Base-by-base conservation (phyloP, 1,140 invertebrate genomes). In the Linepithema humile region DNA sequence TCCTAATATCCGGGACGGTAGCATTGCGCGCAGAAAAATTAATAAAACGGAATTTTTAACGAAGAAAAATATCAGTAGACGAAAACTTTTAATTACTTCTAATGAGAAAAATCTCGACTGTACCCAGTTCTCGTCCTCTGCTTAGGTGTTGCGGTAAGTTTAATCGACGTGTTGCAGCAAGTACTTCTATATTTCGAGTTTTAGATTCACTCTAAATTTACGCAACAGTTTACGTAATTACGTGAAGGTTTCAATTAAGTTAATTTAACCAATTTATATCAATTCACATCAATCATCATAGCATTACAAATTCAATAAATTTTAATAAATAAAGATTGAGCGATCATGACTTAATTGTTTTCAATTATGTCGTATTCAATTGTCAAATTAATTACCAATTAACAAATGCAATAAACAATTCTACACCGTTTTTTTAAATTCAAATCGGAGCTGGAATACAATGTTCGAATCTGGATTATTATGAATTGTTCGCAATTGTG, bases 11-110 rank as follows among this genome's bases (percentile, higher is more conserved):
- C 57, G 40, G 40, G 20, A 50, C 26, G n/a, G 23, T 48, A 17
- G 45, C 50, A 12, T 12, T 15, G 35, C 26, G 23, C 23, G 60
- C n/a, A 32, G 64, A 55, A 80, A 70, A 80, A 69, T 80, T 80
- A 29, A 80, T 70, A 57, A 70, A 80, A 70, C 67, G 26, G 38
- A 70, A 80, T 55, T 80, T 69, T 80, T 70, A 69, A 80, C 48
- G 64, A 70, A 80, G 64, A 80, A 80, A 80, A 38, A 80, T 70
- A 55, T 69, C 48, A 55, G 48, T 26, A 32, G 64, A 43, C 26
- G 64, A 80, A 57, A 80, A 80, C 64, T 80, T 80, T 80, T 80
- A 80, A 80, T 80, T 80, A 80, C 64, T 80, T 40, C 35, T 69
- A 80, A 80, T 55, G 38, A 80, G 48, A 80, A 69, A 80, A 70